These are phyloP conservation scores for Manis javanica DNA, from an alignment of 2,797 vertebrate genomes.

Conservation along the genomic window DNA sequence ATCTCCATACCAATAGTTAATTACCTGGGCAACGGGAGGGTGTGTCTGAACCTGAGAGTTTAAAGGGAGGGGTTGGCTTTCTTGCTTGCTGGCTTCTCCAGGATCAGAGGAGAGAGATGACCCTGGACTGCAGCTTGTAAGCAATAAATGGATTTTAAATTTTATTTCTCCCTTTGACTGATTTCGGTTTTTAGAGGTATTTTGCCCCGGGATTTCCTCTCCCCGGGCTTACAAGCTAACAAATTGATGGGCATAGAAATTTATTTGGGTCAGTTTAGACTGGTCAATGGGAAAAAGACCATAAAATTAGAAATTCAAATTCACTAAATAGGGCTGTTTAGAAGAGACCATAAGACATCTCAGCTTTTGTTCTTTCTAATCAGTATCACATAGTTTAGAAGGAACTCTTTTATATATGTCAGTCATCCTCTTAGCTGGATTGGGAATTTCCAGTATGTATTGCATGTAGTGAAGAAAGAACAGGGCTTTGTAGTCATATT, in stretches of 20 bases:
- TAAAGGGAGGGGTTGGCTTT: too few relatives aligned
- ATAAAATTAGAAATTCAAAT: background rate
- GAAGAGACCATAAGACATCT: background rate
- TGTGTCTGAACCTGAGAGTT: too few relatives aligned
- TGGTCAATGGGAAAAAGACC: background rate
- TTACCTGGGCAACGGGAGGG: too few relatives aligned
- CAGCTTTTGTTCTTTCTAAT: background rate
- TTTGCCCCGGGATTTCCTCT: too few relatives aligned
- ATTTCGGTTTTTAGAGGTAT: too few relatives aligned
- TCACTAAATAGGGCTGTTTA: background rate
- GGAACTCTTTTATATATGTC: background rate
- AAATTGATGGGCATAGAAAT: background rate
- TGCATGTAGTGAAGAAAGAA: background rate
- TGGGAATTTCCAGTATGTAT: background rate
- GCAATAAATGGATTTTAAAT: too few relatives aligned
- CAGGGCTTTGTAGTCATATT: background rate
- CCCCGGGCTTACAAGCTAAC: background rate
- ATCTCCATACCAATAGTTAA: too few relatives aligned
- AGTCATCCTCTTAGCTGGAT: background rate
- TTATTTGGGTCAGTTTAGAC: background rate
- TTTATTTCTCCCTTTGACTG: too few relatives aligned
- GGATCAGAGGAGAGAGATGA: too few relatives aligned
- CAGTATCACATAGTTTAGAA: background rate
- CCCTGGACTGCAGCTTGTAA: too few relatives aligned
- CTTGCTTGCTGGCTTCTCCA: too few relatives aligned